Conservation (phyloP, 64 coral and sea anemone genomes). For the Acropora tenuis region DNA sequence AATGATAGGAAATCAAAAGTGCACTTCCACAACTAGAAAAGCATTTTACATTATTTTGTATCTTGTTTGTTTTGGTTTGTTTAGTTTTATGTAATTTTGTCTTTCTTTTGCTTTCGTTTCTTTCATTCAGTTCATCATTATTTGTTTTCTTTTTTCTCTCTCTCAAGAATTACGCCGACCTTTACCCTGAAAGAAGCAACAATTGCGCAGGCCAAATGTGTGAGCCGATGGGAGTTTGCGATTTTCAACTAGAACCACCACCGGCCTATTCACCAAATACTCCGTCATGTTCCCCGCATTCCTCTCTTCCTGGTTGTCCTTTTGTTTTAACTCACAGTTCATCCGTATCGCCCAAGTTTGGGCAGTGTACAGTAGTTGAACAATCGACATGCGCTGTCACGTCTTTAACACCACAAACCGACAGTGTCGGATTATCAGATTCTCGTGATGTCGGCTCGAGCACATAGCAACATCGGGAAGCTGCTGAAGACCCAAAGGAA, state of each 20-base stretch:
- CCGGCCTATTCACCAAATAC: slow-evolving; percentile 42
- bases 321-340: not conserved
- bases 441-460: not conserved
- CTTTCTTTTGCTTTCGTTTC: no score
- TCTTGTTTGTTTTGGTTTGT: no score
- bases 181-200: slow-evolving; percentile 46
- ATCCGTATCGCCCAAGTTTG: not conserved
- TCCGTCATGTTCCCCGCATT: not conserved
- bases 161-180: slow-evolving; percentile 52
- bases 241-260: slow-evolving; percentile 7
- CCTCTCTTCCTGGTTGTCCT: not conserved
- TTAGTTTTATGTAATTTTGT: no score
- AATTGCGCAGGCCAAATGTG: not conserved
- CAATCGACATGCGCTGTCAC: not conserved
- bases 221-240: not conserved
- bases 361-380: not conserved
- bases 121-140: no score
- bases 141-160: not conserved
- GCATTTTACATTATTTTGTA: no score
- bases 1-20: no score
- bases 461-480: not conserved
- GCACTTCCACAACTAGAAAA: no score
- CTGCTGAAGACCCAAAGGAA: not conserved
- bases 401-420: not conserved
- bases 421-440: not conserved